Conservation (phyloP, 2,888 invertebrate genomes). For the Alloscopus bannaensis region DNA sequence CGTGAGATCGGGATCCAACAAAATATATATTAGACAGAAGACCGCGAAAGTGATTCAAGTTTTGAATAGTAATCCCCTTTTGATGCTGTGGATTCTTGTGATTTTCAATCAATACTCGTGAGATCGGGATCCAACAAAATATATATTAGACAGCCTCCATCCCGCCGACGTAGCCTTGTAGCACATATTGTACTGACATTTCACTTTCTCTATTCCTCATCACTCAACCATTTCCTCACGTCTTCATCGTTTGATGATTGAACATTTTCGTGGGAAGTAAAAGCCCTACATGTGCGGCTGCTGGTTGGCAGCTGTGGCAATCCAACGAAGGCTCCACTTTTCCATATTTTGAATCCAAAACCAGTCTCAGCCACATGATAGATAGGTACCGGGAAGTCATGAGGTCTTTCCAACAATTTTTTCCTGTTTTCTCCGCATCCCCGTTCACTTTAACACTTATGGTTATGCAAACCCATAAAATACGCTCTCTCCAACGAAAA, state of each 20-base stretch:
- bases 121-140: neutral
- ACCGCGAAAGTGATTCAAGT: too few relatives aligned
- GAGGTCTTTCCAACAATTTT: conserved; percentile 38
- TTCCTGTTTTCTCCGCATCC: conserved; percentile 15
- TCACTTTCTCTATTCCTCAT: conserved; percentile 1
- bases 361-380: conserved; percentile 18
- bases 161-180: neutral
- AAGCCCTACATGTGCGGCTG: conserved; percentile 16
- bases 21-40: conserved; percentile 1
- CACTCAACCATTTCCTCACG: conserved; percentile 1
- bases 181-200: too few relatives aligned
- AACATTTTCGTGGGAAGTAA: conserved; percentile 6
- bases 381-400: conserved; percentile 27
- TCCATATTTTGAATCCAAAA: conserved; percentile 15
- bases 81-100: too few relatives aligned
- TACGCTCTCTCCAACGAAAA: neutral
- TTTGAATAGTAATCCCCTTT: too few relatives aligned
- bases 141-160: neutral
- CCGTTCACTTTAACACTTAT: neutral
- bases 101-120: neutral
- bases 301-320: conserved; percentile 44
- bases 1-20: neutral
- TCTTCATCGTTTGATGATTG: conserved; percentile 24
- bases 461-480: neutral
- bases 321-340: conserved; percentile 6